Evolutionary conservation across 2,797 vertebrate genomes (phyloP), one percentile per base, ranked within the genome.

Genomic region (Gouania willdenowi): DNA sequence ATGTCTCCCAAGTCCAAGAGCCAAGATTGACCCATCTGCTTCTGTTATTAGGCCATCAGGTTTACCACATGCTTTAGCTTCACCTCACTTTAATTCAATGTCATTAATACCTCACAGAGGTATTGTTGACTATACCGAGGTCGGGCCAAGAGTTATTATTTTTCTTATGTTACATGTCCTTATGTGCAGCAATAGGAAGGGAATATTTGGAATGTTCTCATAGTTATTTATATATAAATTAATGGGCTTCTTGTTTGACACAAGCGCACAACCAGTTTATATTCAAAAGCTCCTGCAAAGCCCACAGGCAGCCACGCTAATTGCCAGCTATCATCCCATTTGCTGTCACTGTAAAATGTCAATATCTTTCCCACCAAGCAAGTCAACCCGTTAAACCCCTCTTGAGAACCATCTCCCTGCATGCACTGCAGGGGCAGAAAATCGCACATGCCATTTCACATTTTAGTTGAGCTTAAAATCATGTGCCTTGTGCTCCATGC

Each of bases 381-480:
- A 40, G 50, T 41, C 22, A 34, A 43, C 48, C 41, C 49, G 50
- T 68, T 47, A 42, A 40, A 32, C 46, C 48, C 28, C 45, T 42
- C 27, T n/a, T n/a, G 27, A 50, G 59, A 24, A 28, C 47, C 41
- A 60, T 47, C 48, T 43, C 44, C 45, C 43, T 21, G 22, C 11
- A 32, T 17, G 20, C 25, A 35, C 29, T 23, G 25, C 26, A 32
- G 33, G 26, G 24, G 14, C 14, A 2, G 41, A 17, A 26, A 22
- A 31, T 29, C 14, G 13, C 20, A 30, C 3, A 10, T 16, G 31
- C 22, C n/a, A n/a, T n/a, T n/a, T n/a, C n/a, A n/a, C n/a, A n/a
- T n/a, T n/a, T n/a, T n/a, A n/a, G n/a, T n/a, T n/a, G n/a, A 50
- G 58, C 35, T 66, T 58, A 63, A 65, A 72, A 59, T 40, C 45